A percentile compares a stretch with the other conserved stretches of the same genome.
These are phyloP conservation scores for Dreissena polymorpha DNA, from an alignment of 1,140 invertebrate genomes.

Conservation along the genomic window DNA sequence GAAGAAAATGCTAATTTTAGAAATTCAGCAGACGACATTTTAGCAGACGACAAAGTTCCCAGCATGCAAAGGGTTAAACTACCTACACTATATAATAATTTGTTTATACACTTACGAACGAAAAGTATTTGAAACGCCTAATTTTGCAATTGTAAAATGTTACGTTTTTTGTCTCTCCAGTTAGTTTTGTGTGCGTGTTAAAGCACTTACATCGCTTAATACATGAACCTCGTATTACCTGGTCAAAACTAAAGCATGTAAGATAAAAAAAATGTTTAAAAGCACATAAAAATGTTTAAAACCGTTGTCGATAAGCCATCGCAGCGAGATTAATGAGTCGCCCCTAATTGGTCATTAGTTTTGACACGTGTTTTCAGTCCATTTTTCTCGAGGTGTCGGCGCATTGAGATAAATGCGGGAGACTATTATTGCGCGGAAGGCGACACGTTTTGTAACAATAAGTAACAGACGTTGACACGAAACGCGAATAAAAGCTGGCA, in stretches of 20 bases:
- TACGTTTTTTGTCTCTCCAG: too few species aligned
- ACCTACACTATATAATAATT: too few species aligned
- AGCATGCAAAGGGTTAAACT: too few species aligned
- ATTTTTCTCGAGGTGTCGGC: slow-evolving; percentile 6
- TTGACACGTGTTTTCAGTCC: slow-evolving; percentile 34
- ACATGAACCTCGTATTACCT: background rate
- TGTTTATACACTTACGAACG: too few species aligned
- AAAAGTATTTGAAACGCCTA: too few species aligned
- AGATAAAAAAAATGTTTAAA: background rate
- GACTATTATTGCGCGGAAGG: slow-evolving; percentile 19
- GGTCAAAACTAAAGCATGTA: background rate
- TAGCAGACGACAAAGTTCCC: too few species aligned
- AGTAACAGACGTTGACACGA: too few species aligned
- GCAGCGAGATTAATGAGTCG: background rate
- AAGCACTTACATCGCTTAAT: too few species aligned
- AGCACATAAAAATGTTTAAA: background rate
- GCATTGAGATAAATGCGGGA: background rate
- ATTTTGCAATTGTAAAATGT: too few species aligned
- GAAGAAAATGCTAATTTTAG: too few species aligned
- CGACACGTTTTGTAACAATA: background rate
- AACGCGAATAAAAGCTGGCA: slow-evolving; percentile 24
- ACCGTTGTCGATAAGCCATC: slow-evolving; percentile 4
- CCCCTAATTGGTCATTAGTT: slow-evolving; percentile 9
- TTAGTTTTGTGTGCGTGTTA: too few species aligned
- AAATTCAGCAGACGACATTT: too few species aligned